Evolutionary conservation across 2,113 vertebrate genomes (phyloP).

Genomic region (Hiodon tergisus): DNA sequence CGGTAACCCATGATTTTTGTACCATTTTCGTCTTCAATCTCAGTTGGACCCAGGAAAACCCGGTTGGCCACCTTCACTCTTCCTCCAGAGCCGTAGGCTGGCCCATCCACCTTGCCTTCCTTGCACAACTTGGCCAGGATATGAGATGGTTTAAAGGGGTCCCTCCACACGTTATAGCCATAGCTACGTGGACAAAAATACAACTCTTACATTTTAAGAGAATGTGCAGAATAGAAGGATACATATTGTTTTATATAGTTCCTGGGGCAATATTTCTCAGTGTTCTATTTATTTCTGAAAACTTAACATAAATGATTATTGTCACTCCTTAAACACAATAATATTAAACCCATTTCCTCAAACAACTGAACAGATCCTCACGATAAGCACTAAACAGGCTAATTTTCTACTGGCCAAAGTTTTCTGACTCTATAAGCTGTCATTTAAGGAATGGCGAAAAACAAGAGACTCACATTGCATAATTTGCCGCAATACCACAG

Average conservation of each 20-base stretch:
- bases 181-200: slow-evolving; percentile 60
- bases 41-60: slow-evolving; percentile 76
- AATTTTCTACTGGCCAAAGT: too few species aligned
- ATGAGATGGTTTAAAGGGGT: slow-evolving; percentile 91
- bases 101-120: slow-evolving; percentile 85
- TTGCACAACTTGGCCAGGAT: slow-evolving; percentile 89
- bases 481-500: slow-evolving; percentile 78
- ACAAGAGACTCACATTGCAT: slow-evolving; percentile 69
- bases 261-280: too few species aligned
- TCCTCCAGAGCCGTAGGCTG: slow-evolving; percentile 83
- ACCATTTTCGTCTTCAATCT: slow-evolving; percentile 96
- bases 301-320: too few species aligned
- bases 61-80: slow-evolving; percentile 85
- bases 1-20: slow-evolving; percentile 19
- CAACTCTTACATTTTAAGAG: neutral
- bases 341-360: too few species aligned
- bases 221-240: too few species aligned
- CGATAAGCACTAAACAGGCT: too few species aligned
- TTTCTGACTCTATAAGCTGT: neutral
- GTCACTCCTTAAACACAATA: too few species aligned
- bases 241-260: too few species aligned
- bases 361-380: too few species aligned
- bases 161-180: slow-evolving; percentile 91
- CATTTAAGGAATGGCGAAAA: neutral
- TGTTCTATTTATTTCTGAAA: too few species aligned